phyloP scores from a whole-genome alignment of 1,140 invertebrate species.

The Drosophila micromelanica region DNA sequence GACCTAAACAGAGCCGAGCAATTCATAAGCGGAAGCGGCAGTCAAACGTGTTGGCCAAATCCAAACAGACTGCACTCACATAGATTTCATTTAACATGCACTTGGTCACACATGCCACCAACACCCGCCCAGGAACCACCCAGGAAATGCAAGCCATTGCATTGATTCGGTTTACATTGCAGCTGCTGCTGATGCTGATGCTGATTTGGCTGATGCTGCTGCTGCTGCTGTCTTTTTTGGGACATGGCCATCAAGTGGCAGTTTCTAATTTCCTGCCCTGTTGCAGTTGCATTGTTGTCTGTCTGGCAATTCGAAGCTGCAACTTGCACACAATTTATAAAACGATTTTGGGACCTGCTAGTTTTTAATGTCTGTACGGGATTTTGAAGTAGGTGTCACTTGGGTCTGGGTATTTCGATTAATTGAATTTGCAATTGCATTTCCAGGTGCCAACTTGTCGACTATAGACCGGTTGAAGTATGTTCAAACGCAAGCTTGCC shows the following conservation, averaged over 20 bases:
- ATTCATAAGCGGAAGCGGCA: slow-evolving; percentile 73
- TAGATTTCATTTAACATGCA: slow-evolving; percentile 60
- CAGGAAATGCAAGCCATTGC: slow-evolving; percentile 41
- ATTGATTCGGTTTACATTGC: slow-evolving; percentile 44
- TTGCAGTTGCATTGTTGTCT: slow-evolving; percentile 37
- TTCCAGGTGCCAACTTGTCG: slow-evolving; percentile 38
- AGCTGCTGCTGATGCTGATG: slow-evolving; percentile 35
- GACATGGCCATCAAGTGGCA: slow-evolving; percentile 54
- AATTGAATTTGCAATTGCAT: slow-evolving; percentile 70
- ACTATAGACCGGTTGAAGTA: slow-evolving; percentile 17
- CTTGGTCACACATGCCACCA: slow-evolving; percentile 5
- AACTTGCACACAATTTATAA: slow-evolving; percentile 63
- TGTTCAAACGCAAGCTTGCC: neutral
- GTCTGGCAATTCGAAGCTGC: slow-evolving; percentile 53
- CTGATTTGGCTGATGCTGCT: neutral
- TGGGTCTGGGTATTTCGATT: slow-evolving; percentile 58
- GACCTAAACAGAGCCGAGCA: slow-evolving; percentile 7
- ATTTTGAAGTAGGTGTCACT: slow-evolving; percentile 17
- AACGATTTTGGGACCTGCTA: slow-evolving; percentile 52
- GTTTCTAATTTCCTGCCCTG: slow-evolving; percentile 76
- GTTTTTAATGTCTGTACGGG: slow-evolving; percentile 48
- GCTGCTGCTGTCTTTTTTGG: slow-evolving; percentile 20
- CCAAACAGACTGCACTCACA: slow-evolving; percentile 47
- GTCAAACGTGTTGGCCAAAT: slow-evolving; percentile 68
- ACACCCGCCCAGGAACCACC: neutral